phyloP scores from a whole-genome alignment of 2,113 vertebrate species.

The Carassius gibelio region DNA sequence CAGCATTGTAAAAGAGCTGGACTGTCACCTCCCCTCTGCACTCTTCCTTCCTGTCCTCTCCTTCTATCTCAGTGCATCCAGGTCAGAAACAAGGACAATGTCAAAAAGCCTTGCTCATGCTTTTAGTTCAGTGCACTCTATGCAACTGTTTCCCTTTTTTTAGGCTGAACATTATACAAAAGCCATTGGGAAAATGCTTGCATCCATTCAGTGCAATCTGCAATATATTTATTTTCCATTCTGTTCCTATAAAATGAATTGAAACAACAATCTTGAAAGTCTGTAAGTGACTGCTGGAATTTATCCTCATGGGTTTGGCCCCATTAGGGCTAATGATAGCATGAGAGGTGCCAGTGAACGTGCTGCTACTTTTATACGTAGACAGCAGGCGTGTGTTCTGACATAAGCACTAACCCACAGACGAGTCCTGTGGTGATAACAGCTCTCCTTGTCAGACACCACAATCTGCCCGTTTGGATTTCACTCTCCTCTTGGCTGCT shows the following conservation, averaged over 20 bases:
- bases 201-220: background rate
- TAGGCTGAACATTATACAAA: background rate
- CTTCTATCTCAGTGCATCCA: conserved; percentile 18
- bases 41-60: background rate
- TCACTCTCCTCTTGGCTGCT: conserved; percentile 3
- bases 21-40: background rate
- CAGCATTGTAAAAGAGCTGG: background rate
- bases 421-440: conserved; percentile 23
- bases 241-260: background rate
- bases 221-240: background rate
- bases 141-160: conserved; percentile 2
- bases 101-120: background rate
- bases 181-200: background rate
- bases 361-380: conserved; percentile 16
- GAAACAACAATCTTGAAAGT: background rate
- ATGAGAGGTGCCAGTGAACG: conserved; percentile 13
- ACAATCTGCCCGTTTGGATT: conserved; percentile 50
- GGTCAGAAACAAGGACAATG: conserved; percentile 37
- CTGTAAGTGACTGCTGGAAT: background rate
- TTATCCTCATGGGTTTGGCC: background rate
- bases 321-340: conserved; percentile 33
- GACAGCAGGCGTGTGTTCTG: conserved; percentile 14
- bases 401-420: conserved; percentile 31
- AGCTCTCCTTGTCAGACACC: conserved; percentile 40
- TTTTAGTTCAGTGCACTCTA: background rate